Evolutionary conservation across 2,113 vertebrate genomes (phyloP).

Genomic region (Piprites chloris): DNA sequence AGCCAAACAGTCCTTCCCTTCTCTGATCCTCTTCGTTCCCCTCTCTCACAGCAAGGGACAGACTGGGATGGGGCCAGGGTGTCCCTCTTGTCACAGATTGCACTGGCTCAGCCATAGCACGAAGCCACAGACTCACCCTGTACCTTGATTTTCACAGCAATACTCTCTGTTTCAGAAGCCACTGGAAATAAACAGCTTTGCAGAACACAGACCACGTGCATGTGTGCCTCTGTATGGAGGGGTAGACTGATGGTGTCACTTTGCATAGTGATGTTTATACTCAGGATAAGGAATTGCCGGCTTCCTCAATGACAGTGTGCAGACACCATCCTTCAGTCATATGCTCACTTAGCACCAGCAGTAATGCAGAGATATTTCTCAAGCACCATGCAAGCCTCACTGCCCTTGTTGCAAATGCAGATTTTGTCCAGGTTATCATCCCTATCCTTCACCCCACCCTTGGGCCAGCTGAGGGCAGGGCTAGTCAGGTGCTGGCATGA

Average conservation of each 20-base stretch:
- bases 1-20: background rate
- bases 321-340: background rate
- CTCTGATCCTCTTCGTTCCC: background rate
- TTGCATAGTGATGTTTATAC: background rate
- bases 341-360: background rate
- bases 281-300: background rate
- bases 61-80: background rate
- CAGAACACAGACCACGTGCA: accelerated
- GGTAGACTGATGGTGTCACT: background rate
- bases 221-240: background rate
- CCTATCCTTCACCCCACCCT: background rate
- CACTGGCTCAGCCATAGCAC: background rate
- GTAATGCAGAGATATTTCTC: background rate
- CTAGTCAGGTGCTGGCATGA: background rate
- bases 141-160: background rate
- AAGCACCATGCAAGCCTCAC: accelerated
- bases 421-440: background rate
- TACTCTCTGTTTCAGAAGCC: background rate
- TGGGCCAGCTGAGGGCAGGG: background rate
- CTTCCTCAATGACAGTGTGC: background rate
- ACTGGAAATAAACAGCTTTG: background rate
- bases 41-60: background rate
- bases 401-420: background rate
- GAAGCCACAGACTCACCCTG: background rate
- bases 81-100: background rate